Conservation (phyloP, 92 coral and sea anemone genomes). For the Zoanthus sansibaricus region DNA sequence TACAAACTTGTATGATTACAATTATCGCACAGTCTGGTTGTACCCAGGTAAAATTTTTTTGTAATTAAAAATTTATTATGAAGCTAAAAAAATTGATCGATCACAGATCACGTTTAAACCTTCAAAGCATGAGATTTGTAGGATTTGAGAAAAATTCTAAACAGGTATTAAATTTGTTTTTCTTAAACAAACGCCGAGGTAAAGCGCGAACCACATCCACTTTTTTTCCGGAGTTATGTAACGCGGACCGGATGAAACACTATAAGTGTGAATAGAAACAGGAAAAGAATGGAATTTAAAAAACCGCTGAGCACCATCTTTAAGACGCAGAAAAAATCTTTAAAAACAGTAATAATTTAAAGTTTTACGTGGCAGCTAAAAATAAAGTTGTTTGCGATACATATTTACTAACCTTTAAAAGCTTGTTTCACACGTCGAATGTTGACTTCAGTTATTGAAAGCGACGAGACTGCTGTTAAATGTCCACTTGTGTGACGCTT, state of each 20-base stretch:
- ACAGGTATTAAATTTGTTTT: neutral
- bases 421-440: neutral
- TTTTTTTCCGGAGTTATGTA: conserved; percentile 1
- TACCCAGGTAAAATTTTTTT: neutral
- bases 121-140: neutral
- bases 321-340: neutral
- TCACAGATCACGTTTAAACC: neutral
- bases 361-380: neutral
- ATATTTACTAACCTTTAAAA: conserved; percentile 21
- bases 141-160: neutral
- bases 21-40: neutral
- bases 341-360: neutral
- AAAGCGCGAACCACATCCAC: neutral
- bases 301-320: neutral
- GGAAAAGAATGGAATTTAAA: neutral
- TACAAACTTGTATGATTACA: neutral
- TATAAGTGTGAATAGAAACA: conserved; percentile 12
- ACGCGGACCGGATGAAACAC: conserved; percentile 13
- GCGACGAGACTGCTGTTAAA: conserved; percentile 70
- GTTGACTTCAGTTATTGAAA: conserved; percentile 49
- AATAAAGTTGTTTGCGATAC: neutral
- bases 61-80: conserved; percentile 10
- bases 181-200: neutral
- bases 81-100: neutral
- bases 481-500: conserved; percentile 81